Evolutionary conservation across 2,888 invertebrate species (phyloP), one percentile per base, ranked within the genome.

Genomic region (Sisyra terminalis): DNA sequence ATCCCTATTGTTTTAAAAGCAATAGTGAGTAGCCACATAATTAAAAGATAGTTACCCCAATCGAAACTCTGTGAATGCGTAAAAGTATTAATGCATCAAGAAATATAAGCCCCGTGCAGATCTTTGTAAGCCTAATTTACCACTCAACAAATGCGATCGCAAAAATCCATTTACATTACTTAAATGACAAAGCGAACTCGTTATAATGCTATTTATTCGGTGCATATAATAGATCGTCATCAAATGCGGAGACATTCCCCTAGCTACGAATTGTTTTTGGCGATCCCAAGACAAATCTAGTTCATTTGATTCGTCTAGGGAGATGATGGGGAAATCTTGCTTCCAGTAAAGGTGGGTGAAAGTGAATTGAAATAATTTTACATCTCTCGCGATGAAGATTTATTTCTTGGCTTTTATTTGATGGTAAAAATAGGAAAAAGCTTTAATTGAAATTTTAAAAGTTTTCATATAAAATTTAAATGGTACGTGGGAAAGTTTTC

Each of bases 221-320:
- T 14, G 35, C 38, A 13, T 17, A n/a, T 38, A 38, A 38, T 38
- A n/a, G 18, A 11, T 24, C n/a, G 29, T 11, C 18, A 24, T n/a
- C 15, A 24, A 24, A 24, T 24, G 24, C 24, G 24, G 24, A 34
- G 34, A 34, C 14, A 15, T 34, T 38, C 38, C 18, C 38, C 8
- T 38, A 17, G 16, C 4, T 18, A 18, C n/a, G 16, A 38, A 38
- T 38, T 38, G 24, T 38, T 38, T 38, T 38, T 10, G 38, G 38
- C 11, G 18, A 38, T 38, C 38, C 17, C 38, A 38, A 17, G 38
- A 38, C 38, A 38, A 38, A 38, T 38, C 38, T 38, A 38, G 17
- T 38, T 38, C 38, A 38, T 38, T 38, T 38, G 34, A 11, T 38
- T 38, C 24, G 17, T 16, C 38, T 18, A 10, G 38, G 38, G 24